Conservation (phyloP, 2,888 invertebrate genomes). For the Patella depressa region DNA sequence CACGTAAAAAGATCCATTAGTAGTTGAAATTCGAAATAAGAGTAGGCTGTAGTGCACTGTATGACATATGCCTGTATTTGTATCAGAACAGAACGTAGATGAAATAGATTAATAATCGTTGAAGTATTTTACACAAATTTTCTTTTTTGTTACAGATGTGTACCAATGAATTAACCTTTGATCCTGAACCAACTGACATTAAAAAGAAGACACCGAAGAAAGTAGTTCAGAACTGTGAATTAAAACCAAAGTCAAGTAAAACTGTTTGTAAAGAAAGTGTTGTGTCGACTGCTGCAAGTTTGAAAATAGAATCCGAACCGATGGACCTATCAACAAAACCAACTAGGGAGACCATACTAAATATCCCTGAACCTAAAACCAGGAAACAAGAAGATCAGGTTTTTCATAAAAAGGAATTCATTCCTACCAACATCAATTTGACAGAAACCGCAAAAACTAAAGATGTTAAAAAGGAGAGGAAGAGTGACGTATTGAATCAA, state of each 20-base stretch:
- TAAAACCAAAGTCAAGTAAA: background rate
- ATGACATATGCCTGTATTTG: too few relatives aligned
- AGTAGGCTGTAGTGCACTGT: too few relatives aligned
- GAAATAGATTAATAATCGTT: too few relatives aligned
- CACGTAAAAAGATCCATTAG: too few relatives aligned
- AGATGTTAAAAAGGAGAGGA: background rate
- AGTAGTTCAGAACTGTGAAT: background rate
- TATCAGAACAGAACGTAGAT: too few relatives aligned
- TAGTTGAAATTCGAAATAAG: too few relatives aligned
- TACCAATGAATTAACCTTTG: conserved; percentile 26
- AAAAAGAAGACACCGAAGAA: background rate
- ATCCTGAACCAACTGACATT: background rate
- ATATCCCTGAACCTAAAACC: background rate
- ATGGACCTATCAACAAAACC: background rate
- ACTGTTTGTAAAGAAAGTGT: background rate
- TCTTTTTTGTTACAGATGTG: conserved; percentile 22
- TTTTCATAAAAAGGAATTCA: background rate
- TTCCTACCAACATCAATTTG: background rate
- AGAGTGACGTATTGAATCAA: too few relatives aligned
- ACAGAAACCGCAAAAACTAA: background rate
- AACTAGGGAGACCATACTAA: background rate
- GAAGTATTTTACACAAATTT: background rate
- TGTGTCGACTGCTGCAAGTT: background rate
- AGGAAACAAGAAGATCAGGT: background rate
- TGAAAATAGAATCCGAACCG: background rate